Base-by-base conservation (phyloP, 2,113 vertebrate genomes). In the Strix uralensis region DNA sequence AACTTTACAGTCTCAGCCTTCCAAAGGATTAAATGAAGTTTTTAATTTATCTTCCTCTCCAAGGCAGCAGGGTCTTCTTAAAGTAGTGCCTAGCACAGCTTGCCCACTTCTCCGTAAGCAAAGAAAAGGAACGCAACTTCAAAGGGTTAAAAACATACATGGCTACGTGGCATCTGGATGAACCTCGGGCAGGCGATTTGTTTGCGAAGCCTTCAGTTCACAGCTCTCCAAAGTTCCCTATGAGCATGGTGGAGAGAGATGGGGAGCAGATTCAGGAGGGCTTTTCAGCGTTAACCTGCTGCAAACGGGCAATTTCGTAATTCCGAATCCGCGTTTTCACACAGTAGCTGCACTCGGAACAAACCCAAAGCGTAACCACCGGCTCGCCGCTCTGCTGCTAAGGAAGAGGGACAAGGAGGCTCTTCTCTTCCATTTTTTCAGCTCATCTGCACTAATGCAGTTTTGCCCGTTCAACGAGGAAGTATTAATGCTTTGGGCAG, bases 1-100 rank as follows among this genome's bases (percentile, higher is more conserved):
- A 97, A 96, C 85, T 94, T 97, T 95, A 95, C 91, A 65, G 90
- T 84, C 90, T 63, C 71, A 29, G 79, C 79, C 72, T 82, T 96
- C 90, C 90, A 88, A 67, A 92, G 89, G 94, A 96, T 95, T 91
- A 96, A 85, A 58, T 32, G 40, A 91, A 95, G 92, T 88, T 95
- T 94, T 81, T 91, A 80, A 91, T 95, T 92, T 96, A 72, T 96
- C 90, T 93, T 63, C 61, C 77, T 78, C 79, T 85, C 62, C 55
- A 9, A 88, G 62, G 86, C 92, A 93, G 91, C 47, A 2, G 93
- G 65, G 69, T 67, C 92, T 79, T 63, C 93, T 83, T 62, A 94
- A 81, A 88, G 80, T 9, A 26, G 34, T 7, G 61, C 91, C 65
- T 15, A 47, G 89, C 59, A 15, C 36, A 34, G 67, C 78, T 32